Evolutionary conservation across 2,797 vertebrate genomes (phyloP), one percentile per base, ranked within the genome.

Genomic region (Sebastes variabilis): DNA sequence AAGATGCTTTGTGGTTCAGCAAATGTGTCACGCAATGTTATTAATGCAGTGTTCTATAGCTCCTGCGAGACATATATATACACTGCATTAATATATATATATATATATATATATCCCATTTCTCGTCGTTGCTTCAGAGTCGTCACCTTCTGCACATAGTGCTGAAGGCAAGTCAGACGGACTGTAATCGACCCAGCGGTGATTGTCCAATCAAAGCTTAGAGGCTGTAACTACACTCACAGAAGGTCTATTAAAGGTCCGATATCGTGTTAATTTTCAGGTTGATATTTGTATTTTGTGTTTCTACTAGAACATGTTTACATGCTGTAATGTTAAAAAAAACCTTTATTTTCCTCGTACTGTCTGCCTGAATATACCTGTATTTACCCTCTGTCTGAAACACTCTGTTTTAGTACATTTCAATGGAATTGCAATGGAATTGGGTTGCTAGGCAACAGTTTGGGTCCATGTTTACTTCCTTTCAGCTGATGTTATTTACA

Each of bases 21-120:
- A 72, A 69, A 49, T 74, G 14, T 77, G 75, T 58, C 68, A 72
- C 9, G 8, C 42, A 56, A 67, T 52, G 54, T 81, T 60, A 59
- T 30, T n/a, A 64, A n/a, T 58, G 54, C 20, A 14, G 14, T 58
- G 65, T 69, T 55, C 46, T 56, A 36, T 3, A 72, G 73, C n/a
- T n/a, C 66, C 56, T 13, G 12, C 20, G 67, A 62, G 25, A 72
- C 24, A 6, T 2, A 38, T 16, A 42, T 24, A 32, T 2, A 30
- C 29, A 30, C 29, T 30, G 29, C 29, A 30, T 30, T 30, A 30
- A 30, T 30, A 30, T 30, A 30, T 36, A 36, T 10, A 27, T 62
- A 29, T 24, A 46, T 30, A 30, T 30, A 30, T 30, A 30, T 36
- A 36, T 10, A 27, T 62, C 34, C 12, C 5, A 49, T 64, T 30